phyloP scores from a whole-genome alignment of 64 coral and sea anemone genomes.

The Stichodactyla helianthus region DNA sequence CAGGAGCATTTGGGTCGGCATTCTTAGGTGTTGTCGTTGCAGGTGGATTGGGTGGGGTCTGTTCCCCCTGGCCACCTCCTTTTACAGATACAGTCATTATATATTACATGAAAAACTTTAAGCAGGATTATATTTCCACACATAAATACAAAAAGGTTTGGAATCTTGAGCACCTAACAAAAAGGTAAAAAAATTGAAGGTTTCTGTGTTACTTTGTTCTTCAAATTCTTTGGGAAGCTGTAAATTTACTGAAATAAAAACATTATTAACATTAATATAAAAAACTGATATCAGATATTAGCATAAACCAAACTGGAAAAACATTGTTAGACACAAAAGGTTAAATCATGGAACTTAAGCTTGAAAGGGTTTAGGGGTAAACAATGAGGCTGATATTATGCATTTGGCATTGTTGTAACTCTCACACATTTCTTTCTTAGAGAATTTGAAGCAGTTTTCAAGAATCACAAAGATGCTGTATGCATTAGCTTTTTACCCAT shows the following conservation, averaged over 20 bases:
- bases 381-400: too few species aligned
- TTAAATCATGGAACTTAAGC: too few species aligned
- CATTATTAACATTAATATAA: neutral
- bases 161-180: neutral
- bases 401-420: too few species aligned
- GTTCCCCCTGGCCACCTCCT: constrained; percentile 46
- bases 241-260: neutral
- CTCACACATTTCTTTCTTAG: too few species aligned
- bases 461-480: too few species aligned
- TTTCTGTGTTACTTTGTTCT: neutral
- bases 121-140: constrained; percentile 12
- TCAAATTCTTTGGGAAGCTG: neutral
- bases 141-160: constrained; percentile 16
- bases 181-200: neutral
- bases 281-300: neutral
- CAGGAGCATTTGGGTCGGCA: constrained; percentile 29
- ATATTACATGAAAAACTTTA: neutral
- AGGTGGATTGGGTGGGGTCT: constrained; percentile 26
- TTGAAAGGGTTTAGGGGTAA: too few species aligned
- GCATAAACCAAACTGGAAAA: too few species aligned
- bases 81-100: constrained; percentile 59
- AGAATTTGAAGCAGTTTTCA: too few species aligned
- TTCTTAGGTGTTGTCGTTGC: constrained; percentile 18
- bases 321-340: too few species aligned
- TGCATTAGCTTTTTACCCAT: too few species aligned